Percentiles rank a stretch among this genome's conserved stretches.
These are phyloP conservation scores for Rostratula benghalensis DNA, from an alignment of 2,113 vertebrate genomes.

Conservation along the genomic window DNA sequence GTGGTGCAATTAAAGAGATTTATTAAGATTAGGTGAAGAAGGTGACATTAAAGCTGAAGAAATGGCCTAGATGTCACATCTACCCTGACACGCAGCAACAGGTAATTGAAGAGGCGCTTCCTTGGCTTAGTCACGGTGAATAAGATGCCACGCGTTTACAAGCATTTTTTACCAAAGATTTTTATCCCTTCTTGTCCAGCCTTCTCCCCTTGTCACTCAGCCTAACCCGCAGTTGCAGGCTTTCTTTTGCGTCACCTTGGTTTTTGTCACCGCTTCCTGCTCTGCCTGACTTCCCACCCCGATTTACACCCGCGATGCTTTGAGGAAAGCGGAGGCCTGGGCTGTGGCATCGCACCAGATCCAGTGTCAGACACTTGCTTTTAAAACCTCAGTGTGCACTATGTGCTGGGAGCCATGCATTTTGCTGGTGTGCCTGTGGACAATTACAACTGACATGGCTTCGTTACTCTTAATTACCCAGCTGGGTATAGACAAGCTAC, in stretches of 20 bases:
- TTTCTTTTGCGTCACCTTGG: not conserved
- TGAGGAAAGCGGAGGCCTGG: not conserved
- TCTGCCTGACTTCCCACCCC: not conserved
- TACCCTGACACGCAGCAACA: not conserved
- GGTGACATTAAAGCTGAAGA: not conserved
- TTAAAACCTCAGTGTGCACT: not conserved
- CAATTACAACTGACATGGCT: not conserved
- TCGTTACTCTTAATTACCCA: not conserved
- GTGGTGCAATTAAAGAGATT: not conserved
- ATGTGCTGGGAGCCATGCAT: not conserved
- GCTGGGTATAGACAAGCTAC: not conserved
- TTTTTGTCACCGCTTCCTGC: not conserved
- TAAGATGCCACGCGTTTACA: not conserved
- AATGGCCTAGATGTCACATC: not conserved
- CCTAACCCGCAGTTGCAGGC: not conserved
- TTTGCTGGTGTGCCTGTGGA: not conserved
- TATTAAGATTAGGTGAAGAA: not conserved
- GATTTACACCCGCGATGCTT: rapidly evolving
- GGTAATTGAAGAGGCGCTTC: not conserved
- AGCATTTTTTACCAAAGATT: not conserved
- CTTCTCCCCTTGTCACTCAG: not conserved
- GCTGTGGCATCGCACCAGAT: not conserved
- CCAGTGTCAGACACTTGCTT: not conserved
- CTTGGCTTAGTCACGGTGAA: not conserved
- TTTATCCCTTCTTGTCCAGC: not conserved